Evolutionary conservation across 1,140 invertebrate species (phyloP).

Genomic region (Drosophila gunungcola): DNA sequence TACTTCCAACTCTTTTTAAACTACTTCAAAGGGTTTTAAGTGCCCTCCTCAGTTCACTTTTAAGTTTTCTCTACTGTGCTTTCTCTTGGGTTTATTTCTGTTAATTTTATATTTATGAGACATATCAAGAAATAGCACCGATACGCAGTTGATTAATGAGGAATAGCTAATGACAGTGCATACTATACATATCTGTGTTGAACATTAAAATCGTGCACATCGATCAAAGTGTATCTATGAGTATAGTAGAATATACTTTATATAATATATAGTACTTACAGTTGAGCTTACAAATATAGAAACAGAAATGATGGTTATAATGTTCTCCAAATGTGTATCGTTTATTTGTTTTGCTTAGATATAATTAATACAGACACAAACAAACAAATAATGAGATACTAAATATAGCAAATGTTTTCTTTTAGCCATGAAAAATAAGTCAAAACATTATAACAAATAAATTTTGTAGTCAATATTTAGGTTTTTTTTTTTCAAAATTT

Average conservation of each 20-base stretch:
- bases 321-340: neutral
- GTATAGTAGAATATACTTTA: neutral
- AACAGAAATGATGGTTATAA: neutral
- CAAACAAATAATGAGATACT: no score
- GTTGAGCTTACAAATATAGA: neutral
- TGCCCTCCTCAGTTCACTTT: conserved; percentile 2
- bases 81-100: conserved; percentile 8
- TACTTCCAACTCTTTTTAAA: conserved; percentile 15
- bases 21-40: conserved; percentile 11
- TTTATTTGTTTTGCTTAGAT: neutral
- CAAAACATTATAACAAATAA: no score
- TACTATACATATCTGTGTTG: conserved; percentile 9
- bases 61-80: conserved; percentile 28
- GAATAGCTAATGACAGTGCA: conserved; percentile 3
- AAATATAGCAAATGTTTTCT: no score
- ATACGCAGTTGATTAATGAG: conserved; percentile 28
- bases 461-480: no score
- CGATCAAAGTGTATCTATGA: conserved; percentile 2
- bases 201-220: conserved; percentile 1
- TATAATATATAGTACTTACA: neutral
- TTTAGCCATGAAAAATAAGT: no score
- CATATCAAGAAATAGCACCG: conserved; percentile 25
- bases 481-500: neutral
- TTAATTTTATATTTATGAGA: neutral
- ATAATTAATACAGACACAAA: no score